phyloP scores from a whole-genome alignment of 2,113 vertebrate species.

The Recurvirostra avosetta region DNA sequence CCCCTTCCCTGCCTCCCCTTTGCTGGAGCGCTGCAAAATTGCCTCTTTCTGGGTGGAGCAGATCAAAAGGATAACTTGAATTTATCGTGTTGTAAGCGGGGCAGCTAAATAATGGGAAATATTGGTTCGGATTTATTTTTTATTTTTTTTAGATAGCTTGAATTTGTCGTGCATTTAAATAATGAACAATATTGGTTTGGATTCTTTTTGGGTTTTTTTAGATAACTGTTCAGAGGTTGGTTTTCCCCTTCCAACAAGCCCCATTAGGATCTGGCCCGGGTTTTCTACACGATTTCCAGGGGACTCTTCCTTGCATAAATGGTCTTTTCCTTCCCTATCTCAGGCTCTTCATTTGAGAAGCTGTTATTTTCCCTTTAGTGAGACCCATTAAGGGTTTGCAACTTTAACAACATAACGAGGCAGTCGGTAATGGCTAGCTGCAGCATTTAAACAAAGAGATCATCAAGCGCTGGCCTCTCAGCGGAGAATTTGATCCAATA shows the following conservation, averaged over 20 bases:
- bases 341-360: background rate
- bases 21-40: background rate
- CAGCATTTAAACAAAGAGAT: background rate
- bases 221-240: background rate
- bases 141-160: background rate
- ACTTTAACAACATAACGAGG: background rate
- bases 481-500: background rate
- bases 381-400: background rate
- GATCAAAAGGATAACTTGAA: background rate
- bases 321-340: background rate
- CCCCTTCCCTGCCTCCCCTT: background rate
- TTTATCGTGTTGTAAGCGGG: background rate
- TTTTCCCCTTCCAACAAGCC: background rate
- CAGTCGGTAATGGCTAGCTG: rapidly evolving
- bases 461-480: background rate
- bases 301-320: background rate
- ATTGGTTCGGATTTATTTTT: too few species aligned
- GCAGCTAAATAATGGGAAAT: background rate
- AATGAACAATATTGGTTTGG: too few species aligned
- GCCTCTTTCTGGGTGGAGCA: background rate
- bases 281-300: background rate
- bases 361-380: background rate
- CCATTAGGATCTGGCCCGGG: background rate
- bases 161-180: background rate
- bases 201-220: rapidly evolving